Base-by-base conservation (phyloP, 2,888 invertebrate species). In the Fragum fragum region DNA sequence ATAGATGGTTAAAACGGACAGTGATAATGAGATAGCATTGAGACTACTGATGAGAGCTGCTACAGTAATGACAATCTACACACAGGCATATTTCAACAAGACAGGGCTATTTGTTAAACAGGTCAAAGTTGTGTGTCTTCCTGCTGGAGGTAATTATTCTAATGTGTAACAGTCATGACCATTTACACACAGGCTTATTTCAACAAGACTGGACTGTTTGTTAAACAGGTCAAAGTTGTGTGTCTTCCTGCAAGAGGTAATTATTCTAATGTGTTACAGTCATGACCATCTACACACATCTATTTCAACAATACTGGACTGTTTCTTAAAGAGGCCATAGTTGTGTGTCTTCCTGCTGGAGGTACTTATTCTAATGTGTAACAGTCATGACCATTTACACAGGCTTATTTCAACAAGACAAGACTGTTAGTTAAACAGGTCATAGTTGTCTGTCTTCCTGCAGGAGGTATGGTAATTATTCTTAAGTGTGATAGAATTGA, bases 51-150 rank as follows among this genome's bases (percentile, higher is more conserved):
- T 92, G 53, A 83, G 90, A 66, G 86, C 88, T 0, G 68, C 83
- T 39, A 90, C 90, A 47, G 72, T 89, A 16, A 81, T 86, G 39
- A 70, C 89, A 16, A 85, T 85, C 32, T 92, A 89, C 77, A 83
- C 85, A 9, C 83, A 88, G 42, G 79, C 82, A 23, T 92, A 89
- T 73, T 86, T 87, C 72, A 89, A 88, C 75, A 71, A 87, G 55
- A 83, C 89, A 18, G 76, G 75, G 23, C 76, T 88, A 0, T 70
- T 57, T 63, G 81, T 89, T 6, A 79, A 86, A 61, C 71, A 88
- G 21, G 83, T 87, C n/a, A 79, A 77, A 23, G 74, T 92, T 42
- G 85, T 89, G 14, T 92, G 92, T 77, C 86, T 89, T 69, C 74
- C 76, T 16, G 83, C 79, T 11, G 70, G 70, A 29, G 78, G 42